Percentiles rank a stretch among this genome's conserved stretches.
phyloP scores from a whole-genome alignment of 2,113 vertebrate genomes.

The Lota lota region DNA sequence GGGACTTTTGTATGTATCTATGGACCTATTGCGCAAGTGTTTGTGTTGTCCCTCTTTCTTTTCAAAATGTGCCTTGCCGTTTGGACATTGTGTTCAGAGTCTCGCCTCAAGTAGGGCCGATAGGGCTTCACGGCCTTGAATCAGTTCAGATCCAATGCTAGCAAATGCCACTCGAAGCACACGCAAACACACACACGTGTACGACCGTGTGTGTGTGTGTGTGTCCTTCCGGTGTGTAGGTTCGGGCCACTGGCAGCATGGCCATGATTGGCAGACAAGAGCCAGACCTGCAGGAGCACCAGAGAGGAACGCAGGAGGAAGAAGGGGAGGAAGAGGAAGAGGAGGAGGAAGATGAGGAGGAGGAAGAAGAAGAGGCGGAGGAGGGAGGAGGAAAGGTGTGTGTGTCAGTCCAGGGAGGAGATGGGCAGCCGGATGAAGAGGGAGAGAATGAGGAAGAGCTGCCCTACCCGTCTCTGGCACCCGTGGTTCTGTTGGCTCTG shows the following conservation, averaged over 20 bases:
- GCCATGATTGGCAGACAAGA: conserved; percentile 88
- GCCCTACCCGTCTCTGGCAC: conserved; percentile 88
- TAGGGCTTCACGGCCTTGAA: too few species aligned
- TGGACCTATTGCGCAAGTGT: too few species aligned
- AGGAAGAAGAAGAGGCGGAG: not conserved
- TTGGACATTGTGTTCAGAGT: too few species aligned
- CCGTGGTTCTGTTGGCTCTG: conserved; percentile 92
- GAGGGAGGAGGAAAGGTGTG: conserved; percentile 52
- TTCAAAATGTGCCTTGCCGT: too few species aligned
- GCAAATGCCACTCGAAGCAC: not conserved
- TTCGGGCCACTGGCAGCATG: conserved; percentile 68
- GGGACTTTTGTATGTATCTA: too few species aligned
- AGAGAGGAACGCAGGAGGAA: conserved; percentile 63
- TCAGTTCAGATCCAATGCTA: too few species aligned
- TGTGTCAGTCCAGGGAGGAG: conserved; percentile 48
- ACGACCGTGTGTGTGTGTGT: conserved; percentile 10
- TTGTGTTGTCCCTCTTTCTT: too few species aligned
- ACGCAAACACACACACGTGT: conserved; percentile 13
- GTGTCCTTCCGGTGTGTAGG: conserved; percentile 57
- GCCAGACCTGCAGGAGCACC: conserved; percentile 72
- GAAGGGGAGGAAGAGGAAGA: conserved; percentile 53
- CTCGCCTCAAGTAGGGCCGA: too few species aligned
- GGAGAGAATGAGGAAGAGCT: conserved; percentile 79
- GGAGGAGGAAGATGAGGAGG: not conserved
- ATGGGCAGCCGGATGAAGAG: conserved; percentile 49